Evolutionary conservation across 2,888 invertebrate species (phyloP).

Genomic region (Adineta ricciae): DNA sequence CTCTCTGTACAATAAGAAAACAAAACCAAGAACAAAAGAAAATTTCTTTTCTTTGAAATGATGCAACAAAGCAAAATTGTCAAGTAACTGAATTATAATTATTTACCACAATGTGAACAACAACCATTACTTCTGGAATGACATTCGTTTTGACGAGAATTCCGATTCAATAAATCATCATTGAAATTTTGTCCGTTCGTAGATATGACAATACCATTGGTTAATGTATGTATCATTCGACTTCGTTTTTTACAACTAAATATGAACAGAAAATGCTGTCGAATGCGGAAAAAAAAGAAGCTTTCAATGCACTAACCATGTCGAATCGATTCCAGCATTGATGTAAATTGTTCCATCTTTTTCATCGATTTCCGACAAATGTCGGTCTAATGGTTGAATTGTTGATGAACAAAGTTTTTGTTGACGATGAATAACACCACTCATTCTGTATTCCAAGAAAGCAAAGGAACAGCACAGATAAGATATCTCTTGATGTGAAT

Average conservation of each 20-base stretch:
- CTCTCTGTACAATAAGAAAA: neutral
- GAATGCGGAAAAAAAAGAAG: neutral
- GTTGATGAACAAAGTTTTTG: neutral
- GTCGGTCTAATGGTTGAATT: neutral
- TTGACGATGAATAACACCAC: neutral
- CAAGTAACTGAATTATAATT: neutral
- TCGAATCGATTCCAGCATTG: constrained; percentile 14
- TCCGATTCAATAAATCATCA: neutral
- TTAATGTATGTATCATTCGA: neutral
- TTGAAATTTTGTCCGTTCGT: neutral
- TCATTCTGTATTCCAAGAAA: neutral
- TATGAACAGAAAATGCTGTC: too few relatives aligned
- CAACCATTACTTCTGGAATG: neutral
- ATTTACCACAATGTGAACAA: neutral
- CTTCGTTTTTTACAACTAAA: neutral
- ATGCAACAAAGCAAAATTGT: neutral
- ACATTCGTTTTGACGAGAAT: neutral
- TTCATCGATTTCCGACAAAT: neutral
- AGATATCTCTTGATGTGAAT: neutral
- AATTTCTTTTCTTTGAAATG: neutral
- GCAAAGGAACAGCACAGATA: neutral
- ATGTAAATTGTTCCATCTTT: neutral
- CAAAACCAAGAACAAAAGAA: neutral
- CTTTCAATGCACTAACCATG: neutral
- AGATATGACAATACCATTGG: neutral